Evolutionary conservation across 2,797 vertebrate species (phyloP).

Genomic region (Enteromius argenteus): DNA sequence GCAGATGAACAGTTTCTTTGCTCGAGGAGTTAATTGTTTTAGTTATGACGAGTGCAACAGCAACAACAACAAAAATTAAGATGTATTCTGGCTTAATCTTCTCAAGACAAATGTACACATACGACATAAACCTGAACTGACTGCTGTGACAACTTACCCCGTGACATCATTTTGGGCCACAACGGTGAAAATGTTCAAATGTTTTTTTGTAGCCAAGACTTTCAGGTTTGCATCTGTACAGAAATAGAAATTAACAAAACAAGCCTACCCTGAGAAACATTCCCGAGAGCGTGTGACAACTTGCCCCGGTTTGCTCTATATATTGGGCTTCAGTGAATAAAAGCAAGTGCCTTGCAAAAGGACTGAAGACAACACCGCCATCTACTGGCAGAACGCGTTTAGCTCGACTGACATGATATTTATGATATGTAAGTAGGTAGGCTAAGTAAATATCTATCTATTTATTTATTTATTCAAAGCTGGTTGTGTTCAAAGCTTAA

Average conservation of each 20-base stretch:
- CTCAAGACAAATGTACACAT: not conserved
- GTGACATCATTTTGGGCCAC: not conserved
- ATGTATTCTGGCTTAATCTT: not conserved
- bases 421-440: too few relatives aligned
- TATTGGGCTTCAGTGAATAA: not conserved
- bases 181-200: not conserved
- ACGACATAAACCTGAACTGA: not conserved
- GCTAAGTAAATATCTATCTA: not conserved
- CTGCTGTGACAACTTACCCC: not conserved
- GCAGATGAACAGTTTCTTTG: not conserved
- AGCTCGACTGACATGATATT: not conserved
- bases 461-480: not conserved
- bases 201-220: not conserved
- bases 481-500: not conserved
- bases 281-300: not conserved
- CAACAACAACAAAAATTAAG: not conserved
- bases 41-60: not conserved
- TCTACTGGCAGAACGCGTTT: not conserved
- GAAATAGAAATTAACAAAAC: not conserved
- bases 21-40: not conserved
- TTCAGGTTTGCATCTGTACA: not conserved
- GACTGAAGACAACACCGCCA: not conserved
- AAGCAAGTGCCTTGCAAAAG: not conserved
- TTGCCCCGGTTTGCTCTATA: not conserved
- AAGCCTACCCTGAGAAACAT: not conserved